A percentile compares a stretch with the other conserved stretches of the same genome.
Evolutionary conservation across 2,888 invertebrate genomes (phyloP).

Genomic region (Entomobrya proxima): DNA sequence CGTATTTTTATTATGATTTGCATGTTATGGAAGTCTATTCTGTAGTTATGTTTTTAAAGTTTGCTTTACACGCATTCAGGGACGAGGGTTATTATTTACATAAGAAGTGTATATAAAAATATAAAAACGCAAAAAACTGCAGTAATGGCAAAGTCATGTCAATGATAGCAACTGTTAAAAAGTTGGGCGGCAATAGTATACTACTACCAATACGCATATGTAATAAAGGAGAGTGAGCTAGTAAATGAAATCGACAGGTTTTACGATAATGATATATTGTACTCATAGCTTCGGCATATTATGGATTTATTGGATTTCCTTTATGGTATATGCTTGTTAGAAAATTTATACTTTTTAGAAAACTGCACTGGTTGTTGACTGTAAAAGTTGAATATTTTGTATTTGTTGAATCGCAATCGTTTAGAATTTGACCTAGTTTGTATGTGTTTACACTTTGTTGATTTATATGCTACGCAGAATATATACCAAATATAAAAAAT

Average conservation of each 20-base stretch:
- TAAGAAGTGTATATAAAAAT: too few species aligned
- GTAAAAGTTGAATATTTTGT: background rate
- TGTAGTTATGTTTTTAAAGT: too few species aligned
- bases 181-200: too few species aligned
- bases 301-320: background rate
- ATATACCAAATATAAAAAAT: too few species aligned
- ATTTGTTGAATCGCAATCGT: background rate
- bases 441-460: background rate
- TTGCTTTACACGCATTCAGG: too few species aligned
- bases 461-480: background rate
- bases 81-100: too few species aligned
- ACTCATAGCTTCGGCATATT: background rate
- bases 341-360: background rate
- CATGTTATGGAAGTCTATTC: too few species aligned
- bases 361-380: background rate
- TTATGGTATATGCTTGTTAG: background rate
- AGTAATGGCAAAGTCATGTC: background rate
- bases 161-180: background rate
- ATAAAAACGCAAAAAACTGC: background rate
- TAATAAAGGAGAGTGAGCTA: too few species aligned
- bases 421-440: background rate
- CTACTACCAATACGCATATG: too few species aligned
- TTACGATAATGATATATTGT: background rate
- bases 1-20: background rate
- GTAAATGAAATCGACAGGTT: constrained; percentile 1